Conservation (phyloP, 2,113 vertebrate species). For the Epinephelus fuscoguttatus region DNA sequence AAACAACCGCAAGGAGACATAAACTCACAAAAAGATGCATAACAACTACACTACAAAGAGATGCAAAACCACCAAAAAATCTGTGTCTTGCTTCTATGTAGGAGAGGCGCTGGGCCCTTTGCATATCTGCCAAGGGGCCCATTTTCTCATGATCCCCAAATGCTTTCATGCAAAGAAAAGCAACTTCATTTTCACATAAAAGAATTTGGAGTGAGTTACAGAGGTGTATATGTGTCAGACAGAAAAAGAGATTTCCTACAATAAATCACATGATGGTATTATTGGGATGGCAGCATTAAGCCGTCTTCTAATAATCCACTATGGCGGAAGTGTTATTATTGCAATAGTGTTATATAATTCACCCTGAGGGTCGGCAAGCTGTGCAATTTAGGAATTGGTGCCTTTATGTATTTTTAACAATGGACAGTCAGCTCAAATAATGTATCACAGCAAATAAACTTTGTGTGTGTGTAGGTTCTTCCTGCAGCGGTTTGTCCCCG, state of each 20-base stretch:
- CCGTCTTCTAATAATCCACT: constrained; percentile 62
- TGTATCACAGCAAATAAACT: neutral
- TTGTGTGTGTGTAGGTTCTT: constrained; percentile 87
- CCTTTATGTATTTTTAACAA: neutral
- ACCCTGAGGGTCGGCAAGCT: neutral
- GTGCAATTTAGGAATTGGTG: constrained; percentile 10
- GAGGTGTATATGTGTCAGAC: constrained; percentile 1
- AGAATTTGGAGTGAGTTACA: neutral
- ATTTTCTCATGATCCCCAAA: no score
- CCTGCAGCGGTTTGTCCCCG: constrained; percentile 91
- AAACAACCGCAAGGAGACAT: no score
- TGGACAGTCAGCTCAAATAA: neutral
- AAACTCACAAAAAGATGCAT: no score
- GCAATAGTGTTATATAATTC: constrained; percentile 58
- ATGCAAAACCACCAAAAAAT: no score
- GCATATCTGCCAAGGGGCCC: no score
- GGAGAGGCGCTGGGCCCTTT: no score
- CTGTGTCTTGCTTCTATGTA: no score
- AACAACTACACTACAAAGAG: no score
- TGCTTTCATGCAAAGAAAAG: no score
- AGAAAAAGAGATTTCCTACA: constrained; percentile 25
- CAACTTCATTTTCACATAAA: neutral
- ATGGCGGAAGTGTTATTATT: constrained; percentile 45
- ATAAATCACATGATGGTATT: constrained; percentile 33
- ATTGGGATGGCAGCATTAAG: constrained; percentile 43